Base-by-base conservation (phyloP, 2,113 vertebrate genomes). In the Drymodes brunneopygia region DNA sequence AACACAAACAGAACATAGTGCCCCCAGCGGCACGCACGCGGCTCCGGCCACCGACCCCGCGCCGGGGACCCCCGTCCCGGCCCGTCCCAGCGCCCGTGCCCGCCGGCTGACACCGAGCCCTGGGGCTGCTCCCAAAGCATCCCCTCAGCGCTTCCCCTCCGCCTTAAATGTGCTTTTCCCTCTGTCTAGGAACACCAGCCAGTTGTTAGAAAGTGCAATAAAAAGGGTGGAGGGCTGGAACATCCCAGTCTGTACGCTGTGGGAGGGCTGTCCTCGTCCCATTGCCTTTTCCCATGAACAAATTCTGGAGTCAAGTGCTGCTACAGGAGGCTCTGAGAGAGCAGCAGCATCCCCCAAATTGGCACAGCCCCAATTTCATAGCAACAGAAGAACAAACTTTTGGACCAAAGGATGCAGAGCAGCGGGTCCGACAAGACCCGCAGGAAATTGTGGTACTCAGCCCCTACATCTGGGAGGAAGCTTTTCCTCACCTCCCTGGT, bases 1-100 rank as follows among this genome's bases (percentile, higher is more conserved):
- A 83, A 92, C 74, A 70, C 82, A 86, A 95, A 92, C 77, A 95
- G 91, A 91, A 96, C 58, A 81, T 42, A 94, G 92, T 95, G 94
- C 91, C 95, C 94, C 96, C 92, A 88, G 93, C 78, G 96, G 95
- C 91, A 96, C 8, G 14, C 74, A 15, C 60, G 62, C 60, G n/a
- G 60, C 93, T 93, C 94, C 72, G 69, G 89, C 72, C 94, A 58
- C 69, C 61, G 61, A 74, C 73, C 77, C 81, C 54, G 25, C 31
- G 38, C 70, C 42, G 20, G 16, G 28, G 20, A 38, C 25, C 75
- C 61, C 31, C 7, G 7, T n/a, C n/a, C 54, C 61, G 45, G 14
- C 2, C 61, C 7, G 6, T 1, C 33, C 48, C 78, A 11, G 1
- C 5, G 7, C n/a, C 75, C 31, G 33, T 42, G 38, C 5, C 31